Percentiles rank a stretch among this genome's conserved stretches.
phyloP scores from a whole-genome alignment of 2,113 vertebrate genomes.

The Alligator sinensis region DNA sequence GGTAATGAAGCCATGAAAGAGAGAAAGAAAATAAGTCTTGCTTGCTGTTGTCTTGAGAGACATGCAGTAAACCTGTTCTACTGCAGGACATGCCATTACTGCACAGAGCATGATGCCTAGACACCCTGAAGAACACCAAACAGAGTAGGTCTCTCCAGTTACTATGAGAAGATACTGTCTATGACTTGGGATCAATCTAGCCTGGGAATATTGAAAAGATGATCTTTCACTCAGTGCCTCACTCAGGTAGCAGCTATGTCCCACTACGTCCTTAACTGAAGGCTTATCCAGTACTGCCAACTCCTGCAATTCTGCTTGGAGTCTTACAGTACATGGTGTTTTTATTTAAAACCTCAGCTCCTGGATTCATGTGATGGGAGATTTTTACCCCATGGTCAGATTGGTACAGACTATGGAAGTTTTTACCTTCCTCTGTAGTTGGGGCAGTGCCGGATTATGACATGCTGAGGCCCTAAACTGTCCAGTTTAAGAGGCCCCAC shows the following conservation, averaged over 20 bases:
- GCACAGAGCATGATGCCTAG: fast-evolving
- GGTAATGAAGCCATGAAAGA: neutral
- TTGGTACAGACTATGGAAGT: too few species aligned
- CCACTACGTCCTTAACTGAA: neutral
- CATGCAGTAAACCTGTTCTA: neutral
- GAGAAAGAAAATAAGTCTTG: neutral
- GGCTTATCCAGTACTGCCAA: neutral
- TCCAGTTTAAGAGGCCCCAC: too few species aligned
- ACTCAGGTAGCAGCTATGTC: neutral
- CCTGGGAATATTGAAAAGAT: neutral
- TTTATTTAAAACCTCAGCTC: neutral
- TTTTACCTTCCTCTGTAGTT: too few species aligned
- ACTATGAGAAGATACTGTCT: fast-evolving
- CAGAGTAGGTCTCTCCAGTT: neutral
- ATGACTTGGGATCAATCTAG: neutral
- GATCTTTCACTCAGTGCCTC: neutral
- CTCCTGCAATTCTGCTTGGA: neutral
- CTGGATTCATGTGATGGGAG: neutral
- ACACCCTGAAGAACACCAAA: neutral
- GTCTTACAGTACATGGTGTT: neutral
- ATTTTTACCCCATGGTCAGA: too few species aligned
- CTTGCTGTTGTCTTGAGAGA: neutral
- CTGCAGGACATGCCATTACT: neutral
- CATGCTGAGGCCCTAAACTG: too few species aligned
- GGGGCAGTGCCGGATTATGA: too few species aligned